Evolutionary conservation across 2,113 vertebrate species (phyloP), one percentile per base, ranked within the genome.

Genomic region (Gadus macrocephalus): DNA sequence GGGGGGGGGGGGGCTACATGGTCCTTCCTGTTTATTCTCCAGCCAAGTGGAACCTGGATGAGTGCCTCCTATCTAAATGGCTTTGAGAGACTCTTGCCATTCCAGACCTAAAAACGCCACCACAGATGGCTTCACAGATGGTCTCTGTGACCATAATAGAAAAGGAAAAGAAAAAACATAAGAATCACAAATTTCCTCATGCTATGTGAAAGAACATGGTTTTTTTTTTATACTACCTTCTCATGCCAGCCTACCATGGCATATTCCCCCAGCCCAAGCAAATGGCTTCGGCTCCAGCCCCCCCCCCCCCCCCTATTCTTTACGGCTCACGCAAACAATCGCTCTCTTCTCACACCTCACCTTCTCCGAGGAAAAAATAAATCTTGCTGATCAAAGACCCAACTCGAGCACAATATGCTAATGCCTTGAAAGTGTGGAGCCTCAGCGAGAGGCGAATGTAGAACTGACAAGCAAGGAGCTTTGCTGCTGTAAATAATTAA

Each of bases 121-220:
- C 81, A 42, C 90, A 90, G 89, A 89, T 91, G 89, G 89, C 63
- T 75, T 74, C 72, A 61, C 90, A 90, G 90, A 90, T 90, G 89
- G 90, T 84, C 58, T 66, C 73, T 25, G 73, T 84, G 79, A 77
- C 64, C 67, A 12, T 56, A 62, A 71, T 77, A 19, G 17, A 14
- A 35, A 64, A 73, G 81, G 83, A 79, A 75, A 62, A 73, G 11
- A 49, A 49, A 49, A 53, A 59, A 71, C 75, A n/a, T 19, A 14
- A 35, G 76, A 69, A 75, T 66, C 63, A 68, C 71, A 71, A 64
- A 75, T 86, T 76, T 81, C 75, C 77, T 60, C 49, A 65, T 69
- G 77, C 66, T 68, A 67, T 71, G 17, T 56, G 56, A 58, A 15
- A 58, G 55, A 15, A 17, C n/a, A 4, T 58, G 15, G 2, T 58